Percentiles rank a stretch among this genome's conserved stretches.
These are phyloP conservation scores for Leptopterna dolabrata DNA, from an alignment of 2,888 invertebrate species.

Conservation along the genomic window DNA sequence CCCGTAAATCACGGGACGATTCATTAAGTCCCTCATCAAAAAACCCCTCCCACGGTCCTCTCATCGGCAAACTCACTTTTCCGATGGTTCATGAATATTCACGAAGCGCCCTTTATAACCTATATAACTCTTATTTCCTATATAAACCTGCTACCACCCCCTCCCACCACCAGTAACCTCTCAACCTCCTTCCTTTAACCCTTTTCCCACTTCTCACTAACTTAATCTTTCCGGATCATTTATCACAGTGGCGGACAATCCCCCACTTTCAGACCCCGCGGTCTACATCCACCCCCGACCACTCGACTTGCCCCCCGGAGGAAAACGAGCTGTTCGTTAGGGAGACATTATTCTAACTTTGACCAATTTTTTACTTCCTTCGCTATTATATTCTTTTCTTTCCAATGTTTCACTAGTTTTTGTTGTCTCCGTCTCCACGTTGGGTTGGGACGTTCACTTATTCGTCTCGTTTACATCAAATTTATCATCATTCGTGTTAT, in stretches of 20 bases:
- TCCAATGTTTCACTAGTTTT: background rate
- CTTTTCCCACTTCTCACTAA: background rate
- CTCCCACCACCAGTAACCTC: background rate
- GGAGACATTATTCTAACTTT: conserved; percentile 1
- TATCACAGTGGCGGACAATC: background rate
- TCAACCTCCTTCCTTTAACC: background rate
- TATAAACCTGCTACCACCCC: too few species aligned
- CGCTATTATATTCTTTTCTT: background rate
- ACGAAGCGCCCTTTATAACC: background rate
- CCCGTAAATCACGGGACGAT: too few species aligned
- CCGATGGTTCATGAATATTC: background rate
- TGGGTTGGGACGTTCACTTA: background rate
- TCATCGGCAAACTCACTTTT: background rate
- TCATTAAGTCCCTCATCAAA: too few species aligned
- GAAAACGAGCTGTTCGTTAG: background rate
- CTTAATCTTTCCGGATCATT: background rate
- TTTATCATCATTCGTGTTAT: too few species aligned
- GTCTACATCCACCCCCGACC: too few species aligned
- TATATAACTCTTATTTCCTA: too few species aligned
- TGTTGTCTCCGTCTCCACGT: background rate
- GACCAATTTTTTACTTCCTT: background rate
- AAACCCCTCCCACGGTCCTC: background rate
- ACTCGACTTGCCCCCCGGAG: too few species aligned
- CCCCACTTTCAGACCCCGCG: background rate
- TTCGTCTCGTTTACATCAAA: too few species aligned